Base-by-base conservation (phyloP, 2,888 invertebrate genomes). In the Omphaloscelis lunosa region DNA sequence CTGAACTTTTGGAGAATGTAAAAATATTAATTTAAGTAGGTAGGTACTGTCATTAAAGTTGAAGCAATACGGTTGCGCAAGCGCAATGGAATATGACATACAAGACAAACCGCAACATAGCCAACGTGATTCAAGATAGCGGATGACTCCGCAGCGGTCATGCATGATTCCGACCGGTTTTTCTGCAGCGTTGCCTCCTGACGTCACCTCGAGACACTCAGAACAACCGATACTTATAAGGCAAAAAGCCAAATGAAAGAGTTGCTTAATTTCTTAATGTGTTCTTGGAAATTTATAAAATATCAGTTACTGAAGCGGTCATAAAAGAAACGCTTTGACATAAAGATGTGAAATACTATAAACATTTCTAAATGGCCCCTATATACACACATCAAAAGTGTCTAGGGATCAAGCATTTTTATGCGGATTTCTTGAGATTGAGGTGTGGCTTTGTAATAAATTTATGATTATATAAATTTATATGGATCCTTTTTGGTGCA, bases 151-250 rank as follows among this genome's bases (percentile, higher is more conserved):
- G 87, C 91, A 90, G 93, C 93, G 94, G 94, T 95, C 93, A 92
- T 91, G 93, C 93, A 92, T 94, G 92, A 94, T 90, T 91, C 91
- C 86, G 90, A 95, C 96, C 95, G 96, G 96, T 96, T 96, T 94
- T 94, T 92, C 93, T 94, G 93, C 94, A 89, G 89, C 86, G 86
- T 89, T 88, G 87, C 82, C 85, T 78, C 79, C 83, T 95, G 95
- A 95, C 95, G 95, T 95, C 95, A 95, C 82, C 84, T 77, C 86
- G 84, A 90, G 89, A 89, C 90, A 90, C 89, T 84, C 89, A 90
- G 86, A 91, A 89, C 88, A 91, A 89, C 85, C 90, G 82, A 90
- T 90, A 89, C 91, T 90, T 92, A 90, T 90, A 92, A 88, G 92
- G 92, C 81, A 89, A 93, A 92, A 91, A 87, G 79, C 75, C 82